These are phyloP conservation scores for Exaiptasia diaphana DNA, from an alignment of 64 coral and sea anemone genomes.

Conservation along the genomic window DNA sequence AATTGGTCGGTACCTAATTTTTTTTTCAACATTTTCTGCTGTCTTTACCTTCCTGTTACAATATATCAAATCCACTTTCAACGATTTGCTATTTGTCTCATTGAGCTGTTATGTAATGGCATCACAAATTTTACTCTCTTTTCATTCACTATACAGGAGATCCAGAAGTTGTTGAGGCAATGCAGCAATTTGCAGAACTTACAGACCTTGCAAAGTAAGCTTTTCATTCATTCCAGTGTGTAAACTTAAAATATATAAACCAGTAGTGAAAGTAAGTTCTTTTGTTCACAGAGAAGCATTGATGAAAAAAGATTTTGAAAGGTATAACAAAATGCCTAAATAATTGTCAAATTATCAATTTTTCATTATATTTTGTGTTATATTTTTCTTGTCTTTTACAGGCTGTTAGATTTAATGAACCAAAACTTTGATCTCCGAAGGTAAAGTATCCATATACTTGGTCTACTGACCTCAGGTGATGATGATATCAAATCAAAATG, in stretches of 20 bases:
- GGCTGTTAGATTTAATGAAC: constrained; percentile 18
- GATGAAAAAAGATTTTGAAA: neutral
- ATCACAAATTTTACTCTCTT: neutral
- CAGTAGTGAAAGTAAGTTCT: too few relatives aligned
- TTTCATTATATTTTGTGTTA: neutral
- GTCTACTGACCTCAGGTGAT: too few relatives aligned
- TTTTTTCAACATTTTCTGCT: too few relatives aligned
- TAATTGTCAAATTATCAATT: too few relatives aligned
- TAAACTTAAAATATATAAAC: neutral
- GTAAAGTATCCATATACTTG: too few relatives aligned
- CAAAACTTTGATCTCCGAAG: constrained; percentile 41
- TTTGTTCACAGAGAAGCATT: constrained; percentile 22
- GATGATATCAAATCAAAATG: too few relatives aligned
- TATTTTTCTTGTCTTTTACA: neutral
- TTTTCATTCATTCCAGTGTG: neutral
- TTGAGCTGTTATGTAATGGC: too few relatives aligned
- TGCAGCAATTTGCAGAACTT: constrained; percentile 25
- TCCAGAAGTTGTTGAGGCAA: constrained; percentile 2
- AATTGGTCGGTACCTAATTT: too few relatives aligned
- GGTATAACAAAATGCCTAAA: too few relatives aligned
- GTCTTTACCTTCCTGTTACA: too few relatives aligned
- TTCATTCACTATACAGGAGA: neutral
- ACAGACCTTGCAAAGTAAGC: constrained; percentile 31
- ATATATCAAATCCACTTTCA: too few relatives aligned
- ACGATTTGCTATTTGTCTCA: too few relatives aligned